phyloP scores from a whole-genome alignment of 2,113 vertebrate genomes.

The Dermatemys mawii region DNA sequence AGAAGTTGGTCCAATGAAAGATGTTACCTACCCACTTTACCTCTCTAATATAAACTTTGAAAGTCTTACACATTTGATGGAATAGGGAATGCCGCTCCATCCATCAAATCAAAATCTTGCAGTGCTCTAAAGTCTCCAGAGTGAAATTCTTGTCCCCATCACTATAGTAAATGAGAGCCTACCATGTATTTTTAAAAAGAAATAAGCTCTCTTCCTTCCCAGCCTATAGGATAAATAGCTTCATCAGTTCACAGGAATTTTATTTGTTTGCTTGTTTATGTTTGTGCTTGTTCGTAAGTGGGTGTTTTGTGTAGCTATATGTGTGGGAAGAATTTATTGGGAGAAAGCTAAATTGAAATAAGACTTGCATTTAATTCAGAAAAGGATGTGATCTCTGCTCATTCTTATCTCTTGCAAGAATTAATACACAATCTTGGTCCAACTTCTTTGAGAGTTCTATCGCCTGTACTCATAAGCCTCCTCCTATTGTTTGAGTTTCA shows the following conservation, averaged over 20 bases:
- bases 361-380: neutral
- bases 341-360: neutral
- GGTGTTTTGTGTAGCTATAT: neutral
- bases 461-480: neutral
- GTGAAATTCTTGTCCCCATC: neutral
- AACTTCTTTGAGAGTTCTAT: neutral
- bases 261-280: neutral
- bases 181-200: neutral
- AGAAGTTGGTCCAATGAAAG: too few species aligned
- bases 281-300: neutral
- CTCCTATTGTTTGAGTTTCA: neutral
- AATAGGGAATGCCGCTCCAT: neutral
- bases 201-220: neutral
- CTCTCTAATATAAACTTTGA: neutral
- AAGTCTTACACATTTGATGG: conserved; percentile 12
- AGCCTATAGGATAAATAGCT: neutral
- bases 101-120: neutral
- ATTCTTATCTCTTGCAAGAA: neutral
- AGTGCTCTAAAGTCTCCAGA: neutral
- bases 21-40: too few species aligned
- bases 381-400: neutral
- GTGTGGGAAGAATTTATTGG: neutral
- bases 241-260: neutral
- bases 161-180: neutral
- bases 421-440: neutral